Conservation (phyloP, 1,140 invertebrate genomes). For the fruit fly (Drosophila melanogaster) region DNA sequence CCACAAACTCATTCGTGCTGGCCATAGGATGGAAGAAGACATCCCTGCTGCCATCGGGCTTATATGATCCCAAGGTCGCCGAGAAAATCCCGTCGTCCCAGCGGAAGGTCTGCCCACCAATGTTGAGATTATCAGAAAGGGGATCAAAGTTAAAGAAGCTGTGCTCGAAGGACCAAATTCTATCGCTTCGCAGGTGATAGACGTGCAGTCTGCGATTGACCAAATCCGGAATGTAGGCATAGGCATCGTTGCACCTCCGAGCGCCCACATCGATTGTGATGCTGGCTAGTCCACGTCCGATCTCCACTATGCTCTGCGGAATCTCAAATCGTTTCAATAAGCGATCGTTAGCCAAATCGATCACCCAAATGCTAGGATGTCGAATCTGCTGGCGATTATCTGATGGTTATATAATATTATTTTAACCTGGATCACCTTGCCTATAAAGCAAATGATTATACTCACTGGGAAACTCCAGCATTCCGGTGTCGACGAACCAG, state of each 20-base stretch:
- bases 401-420: constrained; percentile 51
- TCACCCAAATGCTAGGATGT: constrained; percentile 87
- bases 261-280: constrained; percentile 87
- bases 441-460: neutral
- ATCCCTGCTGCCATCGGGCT: constrained; percentile 85
- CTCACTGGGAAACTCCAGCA: constrained; percentile 79
- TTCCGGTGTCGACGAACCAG: constrained; percentile 91
- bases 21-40: constrained; percentile 90
- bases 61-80: constrained; percentile 86
- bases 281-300: constrained; percentile 86
- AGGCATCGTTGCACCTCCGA: constrained; percentile 87
- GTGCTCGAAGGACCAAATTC: constrained; percentile 89
- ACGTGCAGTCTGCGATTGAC: constrained; percentile 89
- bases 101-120: constrained; percentile 88
- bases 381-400: constrained; percentile 86
- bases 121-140: constrained; percentile 88
- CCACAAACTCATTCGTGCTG: constrained; percentile 87
- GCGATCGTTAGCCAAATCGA: constrained; percentile 87
- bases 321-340: constrained; percentile 71
- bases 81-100: constrained; percentile 91
- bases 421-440: neutral
- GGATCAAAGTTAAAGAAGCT: constrained; percentile 91
- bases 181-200: constrained; percentile 86
- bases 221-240: constrained; percentile 90
- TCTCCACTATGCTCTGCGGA: constrained; percentile 67